Base-by-base conservation (phyloP, 2,797 vertebrate genomes). In the Heteromormyrus szaboi region DNA sequence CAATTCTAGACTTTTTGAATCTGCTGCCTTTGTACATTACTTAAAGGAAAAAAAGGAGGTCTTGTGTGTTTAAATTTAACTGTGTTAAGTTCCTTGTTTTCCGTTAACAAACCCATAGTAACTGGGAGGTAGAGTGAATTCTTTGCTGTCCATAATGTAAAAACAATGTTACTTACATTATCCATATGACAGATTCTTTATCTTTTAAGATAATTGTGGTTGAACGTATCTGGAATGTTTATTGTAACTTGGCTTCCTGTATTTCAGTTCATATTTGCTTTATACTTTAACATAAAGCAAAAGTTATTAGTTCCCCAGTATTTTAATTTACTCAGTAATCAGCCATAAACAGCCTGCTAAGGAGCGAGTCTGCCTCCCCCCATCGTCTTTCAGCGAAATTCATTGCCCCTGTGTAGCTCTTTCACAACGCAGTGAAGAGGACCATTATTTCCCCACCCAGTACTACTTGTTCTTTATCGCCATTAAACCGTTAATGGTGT, bases 211-310 rank as follows among this genome's bases (percentile, higher is more conserved):
- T 44, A 79, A 79, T 79, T 79, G 72, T 79, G 72, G 37, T 79
- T 79, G 72, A 79, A 79, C 72, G 37, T 79, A 79, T 79, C 37
- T 79, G 72, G 72, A 79, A 79, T 79, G 72, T 79, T 79, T 79
- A 19, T 79, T 44, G 33, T 79, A 79, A 79, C 37, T 79, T 79
- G 14, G 17, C 72, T 79, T 79, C 37, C 17, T 41, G 37, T 79
- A 44, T 79, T 41, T 79, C 72, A 79, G 72, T 79, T 79, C 37
- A 79, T 79, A n/a, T 79, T 79, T 44, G 72, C 72, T 79, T 51
- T 84, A n/a, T 79, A 44, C 37, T 79, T 51, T 84, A n/a, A 25
- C 22, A 44, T 48, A 29, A 65, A 87, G 53, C 85, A 62, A 41
- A 56, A 41, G 72, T 41, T 79, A 79, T 79, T 79, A 79, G 72